Base-by-base conservation (phyloP, 1,140 invertebrate genomes). In the Arion vulgaris region DNA sequence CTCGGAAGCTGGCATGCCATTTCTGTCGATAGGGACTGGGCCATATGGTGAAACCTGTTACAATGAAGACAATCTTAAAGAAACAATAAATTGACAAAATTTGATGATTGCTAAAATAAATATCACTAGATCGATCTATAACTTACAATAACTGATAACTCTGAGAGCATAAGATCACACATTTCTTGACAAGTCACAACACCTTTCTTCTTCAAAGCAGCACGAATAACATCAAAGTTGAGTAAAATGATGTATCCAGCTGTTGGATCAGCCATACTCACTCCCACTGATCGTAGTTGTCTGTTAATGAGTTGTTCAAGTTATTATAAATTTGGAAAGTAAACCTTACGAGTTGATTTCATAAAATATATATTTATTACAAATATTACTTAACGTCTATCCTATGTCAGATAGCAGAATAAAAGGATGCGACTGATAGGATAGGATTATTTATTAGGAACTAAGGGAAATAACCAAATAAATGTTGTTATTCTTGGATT, bases 231-330 rank as follows among this genome's bases (percentile, higher is more conserved):
- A 49, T 87, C 88, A 83, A 91, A 91, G 75, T 91, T 88, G 0
- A 90, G 89, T 51, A 91, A 90, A 13, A 91, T 89, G 81, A 91
- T 91, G 82, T 88, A 91, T 0, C 90, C 90, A 32, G 85, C 89
- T 62, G 62, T 85, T 45, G 91, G 87, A 15, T 75, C 49, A 1
- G 87, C 73, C 26, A 85, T 82, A 71, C 83, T 88, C 17, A 91
- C 88, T 17, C 89, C 90, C 17, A 90, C 87, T 28, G 87, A 87
- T 15, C 76, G 84, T 72, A 91, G 83, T 41, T 91, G 88, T 51
- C 90, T 91, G 78, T 17, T 15, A 62, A 9, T 15, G 62, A 76
- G 2, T 49, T 11, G 9, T 9, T 49, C 45, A 49, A 19, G 9
- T 11, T 49, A 9, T 9, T 49, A 11, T 19, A 49, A 9, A 19